phyloP scores from a whole-genome alignment of 2,888 invertebrate genomes.

The Orthosia cruda region DNA sequence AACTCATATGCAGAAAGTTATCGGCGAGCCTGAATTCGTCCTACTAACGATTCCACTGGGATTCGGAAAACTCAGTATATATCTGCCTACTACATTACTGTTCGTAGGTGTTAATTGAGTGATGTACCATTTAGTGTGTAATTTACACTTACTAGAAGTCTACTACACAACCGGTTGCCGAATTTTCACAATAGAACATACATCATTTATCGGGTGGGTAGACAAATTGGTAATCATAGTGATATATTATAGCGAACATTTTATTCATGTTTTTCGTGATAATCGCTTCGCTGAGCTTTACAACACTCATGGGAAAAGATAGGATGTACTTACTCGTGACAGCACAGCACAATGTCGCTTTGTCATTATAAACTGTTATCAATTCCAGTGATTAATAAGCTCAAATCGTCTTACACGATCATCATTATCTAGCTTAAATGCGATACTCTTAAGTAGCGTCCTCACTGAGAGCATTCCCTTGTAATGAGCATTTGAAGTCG shows the following conservation, averaged over 20 bases:
- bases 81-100: slow-evolving; percentile 9
- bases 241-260: slow-evolving; percentile 12
- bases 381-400: slow-evolving; percentile 25
- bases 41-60: slow-evolving; percentile 30
- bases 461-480: too few species aligned
- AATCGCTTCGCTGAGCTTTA: slow-evolving; percentile 3
- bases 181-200: neutral
- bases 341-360: neutral
- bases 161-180: too few species aligned
- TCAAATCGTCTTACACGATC: slow-evolving; percentile 39
- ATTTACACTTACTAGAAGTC: neutral
- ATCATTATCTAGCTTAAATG: slow-evolving; percentile 46
- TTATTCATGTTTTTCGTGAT: slow-evolving; percentile 17
- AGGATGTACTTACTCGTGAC: neutral
- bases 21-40: slow-evolving; percentile 15
- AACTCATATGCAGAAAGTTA: slow-evolving; percentile 55
- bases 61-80: slow-evolving; percentile 23
- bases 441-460: slow-evolving; percentile 32
- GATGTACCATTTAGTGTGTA: neutral
- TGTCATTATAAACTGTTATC: slow-evolving; percentile 21
- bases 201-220: neutral
- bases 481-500: too few species aligned
- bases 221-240: slow-evolving; percentile 9
- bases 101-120: slow-evolving; percentile 2
- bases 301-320: slow-evolving; percentile 12